Percentiles rank a stretch among this genome's conserved stretches.
phyloP scores from a whole-genome alignment of 2,113 vertebrate genomes.

The Lamprotornis superbus region DNA sequence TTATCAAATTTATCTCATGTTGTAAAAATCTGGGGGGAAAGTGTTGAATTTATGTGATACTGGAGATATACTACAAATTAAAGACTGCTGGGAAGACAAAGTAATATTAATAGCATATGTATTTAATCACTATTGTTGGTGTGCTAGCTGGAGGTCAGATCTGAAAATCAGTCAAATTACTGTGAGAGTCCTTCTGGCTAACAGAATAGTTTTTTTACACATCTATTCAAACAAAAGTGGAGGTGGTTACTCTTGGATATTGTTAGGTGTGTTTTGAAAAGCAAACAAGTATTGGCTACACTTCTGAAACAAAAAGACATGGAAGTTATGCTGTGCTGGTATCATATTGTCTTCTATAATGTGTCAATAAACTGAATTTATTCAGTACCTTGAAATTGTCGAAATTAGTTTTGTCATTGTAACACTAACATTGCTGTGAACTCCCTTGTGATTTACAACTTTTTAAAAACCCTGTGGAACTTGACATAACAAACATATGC shows the following conservation, averaged over 20 bases:
- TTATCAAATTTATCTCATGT: background rate
- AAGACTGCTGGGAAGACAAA: background rate
- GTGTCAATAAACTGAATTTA: slow-evolving; percentile 80
- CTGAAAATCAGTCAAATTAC: background rate
- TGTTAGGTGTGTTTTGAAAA: background rate
- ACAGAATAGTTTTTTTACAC: background rate
- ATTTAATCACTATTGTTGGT: background rate
- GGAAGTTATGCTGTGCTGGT: background rate
- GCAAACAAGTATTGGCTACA: background rate
- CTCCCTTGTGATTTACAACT: background rate
- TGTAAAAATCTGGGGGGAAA: background rate
- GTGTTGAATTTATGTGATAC: background rate
- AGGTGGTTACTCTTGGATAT: background rate
- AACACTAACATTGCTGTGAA: background rate
- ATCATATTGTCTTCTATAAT: slow-evolving; percentile 74
- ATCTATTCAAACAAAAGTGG: background rate
- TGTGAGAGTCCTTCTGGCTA: background rate
- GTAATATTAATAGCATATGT: background rate
- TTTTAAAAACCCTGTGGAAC: background rate
- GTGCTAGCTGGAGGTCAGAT: background rate
- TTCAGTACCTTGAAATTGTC: slow-evolving; percentile 82
- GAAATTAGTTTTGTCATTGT: slow-evolving; percentile 75
- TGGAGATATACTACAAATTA: background rate
- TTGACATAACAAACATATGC: background rate
- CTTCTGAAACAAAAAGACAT: background rate